These are phyloP conservation scores for Oscheius sp. DNA, from an alignment of 2,888 invertebrate species.

Conservation along the genomic window DNA sequence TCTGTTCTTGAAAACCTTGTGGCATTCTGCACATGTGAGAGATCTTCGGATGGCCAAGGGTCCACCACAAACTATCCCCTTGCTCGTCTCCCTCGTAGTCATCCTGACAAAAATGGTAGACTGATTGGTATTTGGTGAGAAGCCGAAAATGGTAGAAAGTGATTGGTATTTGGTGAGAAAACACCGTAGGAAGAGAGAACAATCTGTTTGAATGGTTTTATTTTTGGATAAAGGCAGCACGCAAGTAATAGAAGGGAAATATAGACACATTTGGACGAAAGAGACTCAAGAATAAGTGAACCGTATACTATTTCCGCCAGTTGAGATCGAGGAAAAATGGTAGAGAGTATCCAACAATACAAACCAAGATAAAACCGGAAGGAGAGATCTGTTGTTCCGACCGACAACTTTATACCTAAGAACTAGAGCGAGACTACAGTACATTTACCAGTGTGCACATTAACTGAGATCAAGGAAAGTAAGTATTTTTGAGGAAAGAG, in stretches of 20 bases:
- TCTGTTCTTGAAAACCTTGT: slow-evolving; percentile 56
- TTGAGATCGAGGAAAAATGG: background rate
- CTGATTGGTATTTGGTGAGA: slow-evolving; percentile 4
- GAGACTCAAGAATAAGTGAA: slow-evolving; percentile 7
- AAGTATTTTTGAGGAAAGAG: no score
- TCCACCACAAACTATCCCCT: slow-evolving; percentile 3
- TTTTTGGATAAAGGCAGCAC: slow-evolving; percentile 4
- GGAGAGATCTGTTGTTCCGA: slow-evolving; percentile 18
- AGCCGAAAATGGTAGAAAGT: background rate
- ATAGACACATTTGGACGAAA: background rate
- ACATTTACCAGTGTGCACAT: no score
- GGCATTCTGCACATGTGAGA: slow-evolving; percentile 57
- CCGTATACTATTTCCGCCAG: slow-evolving; percentile 1
- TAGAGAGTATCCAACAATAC: background rate
- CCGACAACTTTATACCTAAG: slow-evolving; percentile 3
- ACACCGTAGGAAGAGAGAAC: background rate
- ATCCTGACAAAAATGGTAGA: slow-evolving; percentile 6
- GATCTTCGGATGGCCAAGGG: slow-evolving; percentile 39
- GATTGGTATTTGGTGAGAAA: slow-evolving; percentile 2
- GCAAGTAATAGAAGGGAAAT: background rate
- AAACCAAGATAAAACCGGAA: slow-evolving; percentile 28
- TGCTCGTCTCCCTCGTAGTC: background rate
- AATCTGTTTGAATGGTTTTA: background rate
- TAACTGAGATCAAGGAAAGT: no score
- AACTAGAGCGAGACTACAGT: slow-evolving; percentile 2